Conservation (phyloP, 2,797 vertebrate species). For the Artibeus jamaicensis region DNA sequence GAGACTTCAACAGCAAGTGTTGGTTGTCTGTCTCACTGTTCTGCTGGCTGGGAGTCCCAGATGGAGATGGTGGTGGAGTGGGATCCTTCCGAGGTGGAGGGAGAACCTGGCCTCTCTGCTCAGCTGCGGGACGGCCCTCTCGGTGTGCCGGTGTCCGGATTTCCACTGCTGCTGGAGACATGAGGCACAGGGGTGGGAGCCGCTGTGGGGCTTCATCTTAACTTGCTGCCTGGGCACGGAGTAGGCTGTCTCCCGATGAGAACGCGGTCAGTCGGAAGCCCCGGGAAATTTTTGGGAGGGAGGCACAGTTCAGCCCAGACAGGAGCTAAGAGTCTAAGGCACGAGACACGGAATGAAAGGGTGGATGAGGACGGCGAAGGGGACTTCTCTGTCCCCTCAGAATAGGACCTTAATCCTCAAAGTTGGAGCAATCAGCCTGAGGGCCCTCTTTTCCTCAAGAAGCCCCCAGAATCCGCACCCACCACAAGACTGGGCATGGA, state of each 20-base stretch:
- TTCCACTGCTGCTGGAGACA: rapidly evolving
- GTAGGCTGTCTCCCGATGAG: not conserved
- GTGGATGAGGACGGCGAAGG: rapidly evolving
- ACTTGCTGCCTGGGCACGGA: not conserved
- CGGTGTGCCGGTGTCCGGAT: not conserved
- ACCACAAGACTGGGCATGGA: rapidly evolving
- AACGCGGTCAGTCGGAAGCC: not conserved
- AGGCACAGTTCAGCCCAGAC: too few relatives aligned
- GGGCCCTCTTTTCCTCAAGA: not conserved
- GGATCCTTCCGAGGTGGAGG: not conserved
- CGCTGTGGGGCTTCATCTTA: not conserved
- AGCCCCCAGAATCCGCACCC: not conserved
- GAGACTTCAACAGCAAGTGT: rapidly evolving
- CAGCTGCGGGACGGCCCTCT: rapidly evolving
- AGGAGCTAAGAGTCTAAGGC: not conserved
- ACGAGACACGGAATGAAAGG: too few relatives aligned
- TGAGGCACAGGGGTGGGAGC: rapidly evolving
- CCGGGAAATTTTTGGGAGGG: too few relatives aligned
- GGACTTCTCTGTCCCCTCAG: not conserved
- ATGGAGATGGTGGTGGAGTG: rapidly evolving
- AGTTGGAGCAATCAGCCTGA: not conserved
- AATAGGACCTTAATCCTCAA: not conserved
- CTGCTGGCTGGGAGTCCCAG: not conserved
- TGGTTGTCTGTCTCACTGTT: rapidly evolving
- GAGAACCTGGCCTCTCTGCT: too few relatives aligned